Evolutionary conservation across 1,140 invertebrate species (phyloP).

Genomic region (Episyrphus balteatus): DNA sequence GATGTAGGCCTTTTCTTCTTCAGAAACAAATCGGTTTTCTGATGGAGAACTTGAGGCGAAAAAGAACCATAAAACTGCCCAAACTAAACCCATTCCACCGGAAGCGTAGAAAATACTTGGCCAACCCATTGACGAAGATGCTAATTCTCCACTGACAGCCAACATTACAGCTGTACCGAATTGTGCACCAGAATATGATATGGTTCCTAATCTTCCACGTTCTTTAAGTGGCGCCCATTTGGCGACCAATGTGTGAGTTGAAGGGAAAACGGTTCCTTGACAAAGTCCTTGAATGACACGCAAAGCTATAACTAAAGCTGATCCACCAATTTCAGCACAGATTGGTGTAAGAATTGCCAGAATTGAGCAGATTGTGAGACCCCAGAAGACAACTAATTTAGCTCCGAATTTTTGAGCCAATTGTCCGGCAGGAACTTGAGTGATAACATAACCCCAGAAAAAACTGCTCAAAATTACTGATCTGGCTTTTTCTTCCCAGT

Average conservation of each 20-base stretch:
- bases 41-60: slow-evolving; percentile 53
- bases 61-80: slow-evolving; percentile 47
- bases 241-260: slow-evolving; percentile 62
- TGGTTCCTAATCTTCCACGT: slow-evolving; percentile 41
- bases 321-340: slow-evolving; percentile 35
- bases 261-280: slow-evolving; percentile 68
- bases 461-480: slow-evolving; percentile 45
- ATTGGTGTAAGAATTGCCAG: slow-evolving; percentile 35
- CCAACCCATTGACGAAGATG: slow-evolving; percentile 53
- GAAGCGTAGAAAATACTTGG: slow-evolving; percentile 63
- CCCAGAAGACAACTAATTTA: slow-evolving; percentile 25
- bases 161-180: slow-evolving; percentile 60
- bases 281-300: slow-evolving; percentile 60
- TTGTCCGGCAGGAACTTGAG: slow-evolving; percentile 50
- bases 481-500: slow-evolving; percentile 4
- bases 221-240: slow-evolving; percentile 56
- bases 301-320: slow-evolving; percentile 40
- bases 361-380: slow-evolving; percentile 22
- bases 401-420: slow-evolving; percentile 49
- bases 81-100: slow-evolving; percentile 47
- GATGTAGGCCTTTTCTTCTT: no score
- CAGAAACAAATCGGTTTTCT: no score
- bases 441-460: slow-evolving; percentile 43
- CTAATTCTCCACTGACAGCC: slow-evolving; percentile 43
- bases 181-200: slow-evolving; percentile 48